Base-by-base conservation (phyloP, 2,113 vertebrate genomes). In the Stomatorhinus ivindoensis region DNA sequence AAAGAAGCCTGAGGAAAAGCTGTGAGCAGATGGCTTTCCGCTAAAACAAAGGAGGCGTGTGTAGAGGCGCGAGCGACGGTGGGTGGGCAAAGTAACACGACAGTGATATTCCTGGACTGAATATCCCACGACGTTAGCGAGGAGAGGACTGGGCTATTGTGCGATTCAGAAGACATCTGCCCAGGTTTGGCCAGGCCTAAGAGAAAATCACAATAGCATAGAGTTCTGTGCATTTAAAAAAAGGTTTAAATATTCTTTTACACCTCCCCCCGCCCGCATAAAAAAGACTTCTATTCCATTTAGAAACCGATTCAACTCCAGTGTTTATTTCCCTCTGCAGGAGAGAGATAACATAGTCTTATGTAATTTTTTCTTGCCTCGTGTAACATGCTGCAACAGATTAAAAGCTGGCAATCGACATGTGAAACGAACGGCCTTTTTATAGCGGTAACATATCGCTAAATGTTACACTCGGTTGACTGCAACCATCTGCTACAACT, bases 1-100 rank as follows among this genome's bases (percentile, higher is more conserved):
- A 46, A 11, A 58, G 24, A 61, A 61, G 88, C 61, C 24, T 3
- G 35, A 27, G 51, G 42, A 84, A 44, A 84, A 46, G 50, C 88
- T n/a, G 76, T n/a, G 50, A 58, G 82, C 88, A 83, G 88, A 89
- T 84, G 39, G 88, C 88, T 84, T 89, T 89, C 83, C 51, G 82
- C 39, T 44, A 21, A 85, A 48, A 89, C 48, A 84, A 85, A 89
- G 88, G 88, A 80, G 35, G 87, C 1, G 87, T 19, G 58, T 24
- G 39, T 2, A 76, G 69, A 39, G 11, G 21, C 13, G 69, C 0
- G 69, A 76, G 69, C 35, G 31, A 5, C 35, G 4, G 35, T 39
- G 73, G 73, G 50, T 55, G 85, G 48, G 55, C 11, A 51, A 50
- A 27, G 85, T 51, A 35, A 19, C 5, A 9, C 1, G 24, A 51